phyloP scores from a whole-genome alignment of 2,888 invertebrate genomes.

The Hyposoter didymator region DNA sequence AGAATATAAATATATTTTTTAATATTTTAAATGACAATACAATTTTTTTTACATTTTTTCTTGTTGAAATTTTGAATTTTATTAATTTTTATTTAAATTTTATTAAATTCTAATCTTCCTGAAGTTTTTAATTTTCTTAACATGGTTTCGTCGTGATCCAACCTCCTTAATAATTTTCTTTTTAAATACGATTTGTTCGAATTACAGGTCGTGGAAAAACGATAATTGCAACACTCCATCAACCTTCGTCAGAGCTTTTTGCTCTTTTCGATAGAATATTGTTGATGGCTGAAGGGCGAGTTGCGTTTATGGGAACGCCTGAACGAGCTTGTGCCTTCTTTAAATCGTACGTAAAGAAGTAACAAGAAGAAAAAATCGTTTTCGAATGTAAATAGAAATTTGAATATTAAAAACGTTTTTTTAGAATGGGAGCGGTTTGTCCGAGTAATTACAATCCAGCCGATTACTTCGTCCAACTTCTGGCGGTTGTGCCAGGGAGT shows the following conservation, averaged over 20 bases:
- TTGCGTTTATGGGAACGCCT: constrained; percentile 94
- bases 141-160: too few species aligned
- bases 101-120: too few species aligned
- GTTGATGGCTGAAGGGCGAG: constrained; percentile 96
- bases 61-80: not conserved
- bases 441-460: constrained; percentile 97
- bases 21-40: not conserved
- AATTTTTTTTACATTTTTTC: not conserved
- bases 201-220: constrained; percentile 91
- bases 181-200: not conserved
- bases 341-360: constrained; percentile 87
- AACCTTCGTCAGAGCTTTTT: constrained; percentile 96
- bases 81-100: too few species aligned
- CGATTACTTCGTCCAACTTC: constrained; percentile 95
- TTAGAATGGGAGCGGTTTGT: constrained; percentile 92
- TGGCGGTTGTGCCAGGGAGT: constrained; percentile 94
- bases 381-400: not conserved
- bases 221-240: constrained; percentile 96
- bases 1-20: too few species aligned
- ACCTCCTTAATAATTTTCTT: too few species aligned
- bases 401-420: constrained; percentile 24
- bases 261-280: constrained; percentile 95
- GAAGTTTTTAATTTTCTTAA: too few species aligned
- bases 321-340: constrained; percentile 93
- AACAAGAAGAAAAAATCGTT: not conserved